A percentile compares a stretch with the other conserved stretches of the same genome.
Evolutionary conservation across 2,888 invertebrate species (phyloP).

Genomic region (Thelaira solivaga): DNA sequence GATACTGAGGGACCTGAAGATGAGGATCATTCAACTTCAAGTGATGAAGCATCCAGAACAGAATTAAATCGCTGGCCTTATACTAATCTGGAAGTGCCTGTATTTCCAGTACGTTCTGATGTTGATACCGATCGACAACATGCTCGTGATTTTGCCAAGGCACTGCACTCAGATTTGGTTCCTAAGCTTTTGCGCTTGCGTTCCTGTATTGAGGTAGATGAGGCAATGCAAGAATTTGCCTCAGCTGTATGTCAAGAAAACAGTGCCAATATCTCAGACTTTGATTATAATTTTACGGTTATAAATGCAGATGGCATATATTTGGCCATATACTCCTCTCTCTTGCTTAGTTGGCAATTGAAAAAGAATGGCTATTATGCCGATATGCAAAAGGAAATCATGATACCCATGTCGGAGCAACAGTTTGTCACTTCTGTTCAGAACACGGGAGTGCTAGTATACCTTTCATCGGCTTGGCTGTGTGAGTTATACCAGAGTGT

Average conservation of each 20-base stretch:
- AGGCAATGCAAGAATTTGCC: constrained; percentile 93
- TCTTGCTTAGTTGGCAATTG: constrained; percentile 89
- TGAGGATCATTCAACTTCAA: constrained; percentile 78
- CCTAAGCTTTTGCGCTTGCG: constrained; percentile 86
- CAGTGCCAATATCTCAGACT: constrained; percentile 77
- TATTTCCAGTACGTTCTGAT: constrained; percentile 78
- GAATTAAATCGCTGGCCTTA: constrained; percentile 77
- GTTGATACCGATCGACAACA: constrained; percentile 92
- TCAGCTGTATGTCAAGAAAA: constrained; percentile 92
- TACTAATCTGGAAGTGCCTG: constrained; percentile 76
- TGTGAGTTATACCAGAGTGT: constrained; percentile 94
- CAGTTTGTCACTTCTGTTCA: constrained; percentile 95
- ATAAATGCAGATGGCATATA: constrained; percentile 98
- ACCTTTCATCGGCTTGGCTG: constrained; percentile 95
- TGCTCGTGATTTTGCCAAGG: constrained; percentile 89
- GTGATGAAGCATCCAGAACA: constrained; percentile 75
- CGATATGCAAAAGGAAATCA: constrained; percentile 76
- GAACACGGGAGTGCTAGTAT: constrained; percentile 94
- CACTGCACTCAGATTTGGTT: constrained; percentile 84
- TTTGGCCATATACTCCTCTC: constrained; percentile 90
- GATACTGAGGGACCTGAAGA: constrained; percentile 86
- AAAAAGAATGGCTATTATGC: constrained; percentile 87
- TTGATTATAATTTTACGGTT: constrained; percentile 81
- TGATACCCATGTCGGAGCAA: constrained; percentile 85
- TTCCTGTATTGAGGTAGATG: constrained; percentile 92